Conservation (phyloP, 2,797 vertebrate genomes). For the Spinibarbus caldwelli region DNA sequence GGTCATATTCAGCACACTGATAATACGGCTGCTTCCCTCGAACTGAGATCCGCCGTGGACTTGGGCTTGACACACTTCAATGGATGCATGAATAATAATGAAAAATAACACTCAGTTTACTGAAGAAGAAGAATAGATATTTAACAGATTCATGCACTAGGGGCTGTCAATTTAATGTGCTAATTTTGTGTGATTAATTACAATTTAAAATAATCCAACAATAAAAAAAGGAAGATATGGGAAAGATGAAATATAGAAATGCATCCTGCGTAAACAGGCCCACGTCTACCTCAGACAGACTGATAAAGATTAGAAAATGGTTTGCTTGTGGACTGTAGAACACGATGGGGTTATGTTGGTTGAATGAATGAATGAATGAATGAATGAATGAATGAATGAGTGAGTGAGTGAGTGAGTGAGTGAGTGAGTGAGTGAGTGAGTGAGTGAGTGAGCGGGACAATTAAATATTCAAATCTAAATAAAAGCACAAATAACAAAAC, state of each 20-base stretch:
- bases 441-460: background rate
- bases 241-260: background rate
- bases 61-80: background rate
- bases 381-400: background rate
- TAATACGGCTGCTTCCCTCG: background rate
- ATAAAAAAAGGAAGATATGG: background rate
- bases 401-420: too few species aligned
- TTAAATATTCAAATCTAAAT: background rate
- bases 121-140: background rate
- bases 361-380: background rate
- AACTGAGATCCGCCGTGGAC: background rate
- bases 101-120: conserved; percentile 4
- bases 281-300: background rate
- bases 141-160: background rate
- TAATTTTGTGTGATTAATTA: background rate
- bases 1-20: conserved; percentile 25
- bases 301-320: background rate
- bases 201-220: background rate
- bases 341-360: background rate
- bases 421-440: too few species aligned
- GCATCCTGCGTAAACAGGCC: background rate
- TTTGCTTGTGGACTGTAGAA: background rate
- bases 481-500: background rate
- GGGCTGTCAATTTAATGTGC: background rate
- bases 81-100: conserved; percentile 19